Evolutionary conservation across 1,140 invertebrate species (phyloP).

Genomic region (Brachionus plicatilis): DNA sequence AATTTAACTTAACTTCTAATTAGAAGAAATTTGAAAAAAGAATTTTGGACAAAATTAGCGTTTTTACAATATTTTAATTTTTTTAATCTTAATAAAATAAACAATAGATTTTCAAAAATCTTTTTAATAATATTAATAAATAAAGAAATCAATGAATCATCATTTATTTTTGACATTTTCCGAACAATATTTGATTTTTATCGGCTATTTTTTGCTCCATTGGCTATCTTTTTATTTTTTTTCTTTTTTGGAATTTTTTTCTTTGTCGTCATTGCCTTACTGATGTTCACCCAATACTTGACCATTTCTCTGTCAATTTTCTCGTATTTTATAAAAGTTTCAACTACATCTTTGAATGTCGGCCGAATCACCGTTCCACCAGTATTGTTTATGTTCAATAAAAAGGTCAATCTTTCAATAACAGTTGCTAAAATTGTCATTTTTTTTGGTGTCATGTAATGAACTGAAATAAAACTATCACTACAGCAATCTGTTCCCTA

Average conservation of each 20-base stretch:
- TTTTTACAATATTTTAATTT: too few relatives aligned
- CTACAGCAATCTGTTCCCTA: conserved; percentile 28
- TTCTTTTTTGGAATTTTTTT: background rate
- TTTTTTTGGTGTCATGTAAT: background rate
- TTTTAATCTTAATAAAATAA: too few relatives aligned
- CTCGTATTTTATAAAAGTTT: background rate
- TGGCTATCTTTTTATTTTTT: background rate
- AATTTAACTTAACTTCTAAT: too few relatives aligned
- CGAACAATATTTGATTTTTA: background rate
- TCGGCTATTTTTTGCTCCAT: background rate
- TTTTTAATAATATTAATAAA: too few relatives aligned
- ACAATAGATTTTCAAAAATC: too few relatives aligned
- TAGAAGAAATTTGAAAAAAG: too few relatives aligned
- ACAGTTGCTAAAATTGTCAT: background rate
- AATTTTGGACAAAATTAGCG: too few relatives aligned
- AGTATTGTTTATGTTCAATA: background rate
- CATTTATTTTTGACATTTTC: too few relatives aligned
- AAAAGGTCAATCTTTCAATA: background rate
- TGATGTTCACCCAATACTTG: background rate
- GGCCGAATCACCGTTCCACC: background rate
- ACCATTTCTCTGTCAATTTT: conserved; percentile 8
- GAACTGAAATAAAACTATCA: conserved; percentile 29
- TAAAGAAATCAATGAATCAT: too few relatives aligned
- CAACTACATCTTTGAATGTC: background rate
- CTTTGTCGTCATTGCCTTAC: background rate